Base-by-base conservation (phyloP, 2,797 vertebrate genomes). In the Falco concolor region DNA sequence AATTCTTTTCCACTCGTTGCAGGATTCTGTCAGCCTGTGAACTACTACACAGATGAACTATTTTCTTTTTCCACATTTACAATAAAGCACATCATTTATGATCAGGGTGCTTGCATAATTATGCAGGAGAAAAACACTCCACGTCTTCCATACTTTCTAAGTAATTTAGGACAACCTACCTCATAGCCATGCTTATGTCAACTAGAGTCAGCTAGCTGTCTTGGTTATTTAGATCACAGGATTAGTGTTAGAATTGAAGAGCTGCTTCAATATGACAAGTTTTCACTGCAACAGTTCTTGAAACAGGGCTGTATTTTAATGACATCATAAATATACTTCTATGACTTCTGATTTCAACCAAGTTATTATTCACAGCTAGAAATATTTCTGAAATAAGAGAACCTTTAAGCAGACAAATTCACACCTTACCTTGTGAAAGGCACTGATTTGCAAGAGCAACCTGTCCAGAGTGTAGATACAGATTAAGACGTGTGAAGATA, bases 361-460 rank as follows among this genome's bases (percentile, higher is more conserved):
- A 54, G 49, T 53, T 84, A 32, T n/a, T 87, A 78, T 10, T 63
- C 64, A 53, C 10, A 85, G n/a, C 6, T 68, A 82, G 53, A 84
- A 94, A 83, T 61, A 64, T 24, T 95, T 57, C 60, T 75, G 32
- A 57, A 84, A 47, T 38, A 52, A 75, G 34, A 70, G 45, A 86
- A 34, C 10, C 4, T 74, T 67, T 9, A 54, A 54, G 38, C 4
- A 16, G 22, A 56, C 6, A 57, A 32, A 78, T 3, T 42, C 1
- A 0, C 34, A 54, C 60, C 98, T 98, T 97, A 99, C 99, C 99
- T 98, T 99, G 99, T 42, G 99, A 99, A 85, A 99, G 98, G 97
- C 99, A 99, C 98, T 99, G 99, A 96, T 99, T 99, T 96, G 99
- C 99, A 97, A 99, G 92, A 32, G 99, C 99, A 10, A 99, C 99